Evolutionary conservation across 1,140 invertebrate genomes (phyloP).

Genomic region (Drosophila murphyi): DNA sequence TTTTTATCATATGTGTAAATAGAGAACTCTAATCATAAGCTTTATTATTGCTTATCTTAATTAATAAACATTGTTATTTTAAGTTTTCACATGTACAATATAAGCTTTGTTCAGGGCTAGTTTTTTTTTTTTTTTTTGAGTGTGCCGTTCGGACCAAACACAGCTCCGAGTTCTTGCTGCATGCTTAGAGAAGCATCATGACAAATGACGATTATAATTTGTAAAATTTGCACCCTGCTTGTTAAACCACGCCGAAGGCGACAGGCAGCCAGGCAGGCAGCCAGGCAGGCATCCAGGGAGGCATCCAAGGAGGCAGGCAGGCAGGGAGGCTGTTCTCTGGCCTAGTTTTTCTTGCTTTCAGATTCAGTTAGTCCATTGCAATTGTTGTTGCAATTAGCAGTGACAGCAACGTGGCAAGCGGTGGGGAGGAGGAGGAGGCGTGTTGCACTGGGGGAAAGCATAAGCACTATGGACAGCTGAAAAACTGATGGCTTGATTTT

Average conservation of each 20-base stretch:
- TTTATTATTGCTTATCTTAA: too few species aligned
- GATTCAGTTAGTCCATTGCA: conserved; percentile 77
- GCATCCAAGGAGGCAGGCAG: background rate
- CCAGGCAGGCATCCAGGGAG: background rate
- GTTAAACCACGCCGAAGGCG: conserved; percentile 56
- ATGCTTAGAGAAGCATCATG: conserved; percentile 54
- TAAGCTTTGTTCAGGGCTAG: too few species aligned
- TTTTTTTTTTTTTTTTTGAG: too few species aligned
- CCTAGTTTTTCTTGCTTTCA: conserved; percentile 54
- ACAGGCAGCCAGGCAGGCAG: background rate
- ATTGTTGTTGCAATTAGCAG: conserved; percentile 81
- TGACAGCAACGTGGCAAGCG: conserved; percentile 28
- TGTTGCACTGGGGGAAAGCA: conserved; percentile 17
- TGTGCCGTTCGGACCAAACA: background rate
- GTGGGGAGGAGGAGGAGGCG: background rate
- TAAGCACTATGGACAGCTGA: conserved; percentile 56
- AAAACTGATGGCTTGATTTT: conserved; percentile 71
- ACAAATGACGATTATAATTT: conserved; percentile 82
- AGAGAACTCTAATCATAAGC: too few species aligned
- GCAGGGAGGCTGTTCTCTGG: conserved; percentile 31
- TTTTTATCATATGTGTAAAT: too few species aligned
- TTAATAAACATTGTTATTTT: too few species aligned
- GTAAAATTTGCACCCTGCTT: conserved; percentile 77
- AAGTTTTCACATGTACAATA: too few species aligned
- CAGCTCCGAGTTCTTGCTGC: conserved; percentile 45